Percentiles rank a stretch among this genome's conserved stretches.
Conservation (phyloP, 2,797 vertebrate species). For the Gastrophryne carolinensis region DNA sequence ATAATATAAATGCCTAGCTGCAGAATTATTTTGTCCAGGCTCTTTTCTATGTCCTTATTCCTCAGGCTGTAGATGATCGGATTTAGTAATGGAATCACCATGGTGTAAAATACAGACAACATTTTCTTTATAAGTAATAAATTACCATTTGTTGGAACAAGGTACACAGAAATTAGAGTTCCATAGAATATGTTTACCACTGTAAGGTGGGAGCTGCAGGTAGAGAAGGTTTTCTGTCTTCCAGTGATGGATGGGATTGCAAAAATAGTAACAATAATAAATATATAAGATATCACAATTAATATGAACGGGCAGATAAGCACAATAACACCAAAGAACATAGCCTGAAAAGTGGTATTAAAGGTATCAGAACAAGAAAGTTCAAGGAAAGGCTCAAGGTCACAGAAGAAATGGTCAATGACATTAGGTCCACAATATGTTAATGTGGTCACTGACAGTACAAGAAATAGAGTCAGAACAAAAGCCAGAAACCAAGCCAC, state of each 20-base stretch:
- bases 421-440: conserved; percentile 56
- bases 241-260: conserved; percentile 42
- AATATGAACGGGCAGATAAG: conserved; percentile 51
- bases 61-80: no score
- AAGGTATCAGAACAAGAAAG: conserved; percentile 55
- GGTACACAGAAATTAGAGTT: background rate
- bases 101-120: background rate
- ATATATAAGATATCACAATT: conserved; percentile 52
- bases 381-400: conserved; percentile 56
- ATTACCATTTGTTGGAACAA: background rate
- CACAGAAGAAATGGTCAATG: conserved; percentile 66
- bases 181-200: conserved; percentile 8
- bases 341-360: conserved; percentile 53
- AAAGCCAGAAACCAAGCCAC: conserved; percentile 56
- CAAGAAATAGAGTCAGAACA: conserved; percentile 46
- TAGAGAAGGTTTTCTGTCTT: background rate
- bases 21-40: no score
- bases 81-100: background rate
- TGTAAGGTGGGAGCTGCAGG: conserved; percentile 5
- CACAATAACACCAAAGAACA: conserved; percentile 46
- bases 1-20: no score
- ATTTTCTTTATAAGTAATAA: background rate
- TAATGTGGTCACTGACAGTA: conserved; percentile 50
- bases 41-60: no score
- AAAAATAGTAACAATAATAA: conserved; percentile 52